A percentile compares a stretch with the other conserved stretches of the same genome.
These are phyloP conservation scores for Euglossa dilemma DNA, from an alignment of 1,140 invertebrate species.

Conservation along the genomic window DNA sequence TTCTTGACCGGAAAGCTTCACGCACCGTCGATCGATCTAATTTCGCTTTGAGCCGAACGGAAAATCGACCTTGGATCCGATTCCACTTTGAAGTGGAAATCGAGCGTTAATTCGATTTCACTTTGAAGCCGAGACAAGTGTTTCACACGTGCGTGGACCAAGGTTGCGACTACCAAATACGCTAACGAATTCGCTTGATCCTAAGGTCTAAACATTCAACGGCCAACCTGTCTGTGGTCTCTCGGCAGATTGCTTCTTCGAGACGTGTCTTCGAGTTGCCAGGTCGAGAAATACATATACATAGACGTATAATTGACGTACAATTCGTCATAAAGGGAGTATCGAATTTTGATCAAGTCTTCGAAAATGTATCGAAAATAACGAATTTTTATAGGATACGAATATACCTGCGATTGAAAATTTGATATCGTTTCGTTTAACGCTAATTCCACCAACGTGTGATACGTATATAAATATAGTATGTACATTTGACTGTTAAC, in stretches of 20 bases:
- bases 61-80: slow-evolving; percentile 13
- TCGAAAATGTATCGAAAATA: too few species aligned
- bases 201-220: background rate
- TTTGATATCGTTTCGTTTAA: too few species aligned
- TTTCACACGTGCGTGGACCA: background rate
- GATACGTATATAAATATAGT: too few species aligned
- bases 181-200: background rate
- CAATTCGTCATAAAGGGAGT: too few species aligned
- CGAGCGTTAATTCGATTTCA: slow-evolving; percentile 25
- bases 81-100: slow-evolving; percentile 11
- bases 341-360: too few species aligned
- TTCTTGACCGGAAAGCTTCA: background rate
- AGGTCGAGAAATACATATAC: too few species aligned
- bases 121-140: background rate
- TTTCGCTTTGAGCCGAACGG: background rate
- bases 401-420: too few species aligned
- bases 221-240: background rate
- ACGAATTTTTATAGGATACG: too few species aligned
- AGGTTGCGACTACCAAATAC: background rate
- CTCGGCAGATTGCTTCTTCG: accelerated
- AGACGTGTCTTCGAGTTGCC: background rate
- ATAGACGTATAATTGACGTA: too few species aligned
- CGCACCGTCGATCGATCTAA: background rate
- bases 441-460: too few species aligned
- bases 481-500: too few species aligned